A percentile compares a stretch with the other conserved stretches of the same genome.
These are phyloP conservation scores for Acropora yongei DNA, from an alignment of 64 coral and sea anemone species.

Conservation along the genomic window DNA sequence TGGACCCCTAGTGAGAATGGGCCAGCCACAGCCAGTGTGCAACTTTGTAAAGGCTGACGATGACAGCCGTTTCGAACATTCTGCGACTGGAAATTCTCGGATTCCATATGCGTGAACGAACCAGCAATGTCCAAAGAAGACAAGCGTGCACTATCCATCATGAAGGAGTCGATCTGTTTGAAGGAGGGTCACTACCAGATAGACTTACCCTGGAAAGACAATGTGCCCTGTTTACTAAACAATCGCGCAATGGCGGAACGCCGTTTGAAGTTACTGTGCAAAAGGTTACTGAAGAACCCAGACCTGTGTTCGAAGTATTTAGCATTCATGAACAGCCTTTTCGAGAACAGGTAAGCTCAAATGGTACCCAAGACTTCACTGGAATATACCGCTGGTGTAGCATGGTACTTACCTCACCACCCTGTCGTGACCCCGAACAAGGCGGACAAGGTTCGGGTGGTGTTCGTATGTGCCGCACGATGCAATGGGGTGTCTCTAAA, in stretches of 20 bases:
- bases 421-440: slow-evolving; percentile 62
- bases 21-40: background rate
- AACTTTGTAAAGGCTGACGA: slow-evolving; percentile 31
- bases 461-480: slow-evolving; percentile 53
- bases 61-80: slow-evolving; percentile 36
- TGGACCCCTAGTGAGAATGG: slow-evolving; percentile 21
- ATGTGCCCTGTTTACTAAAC: slow-evolving; percentile 28
- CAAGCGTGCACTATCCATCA: slow-evolving; percentile 25
- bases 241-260: slow-evolving; percentile 40
- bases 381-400: no score
- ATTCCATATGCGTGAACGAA: background rate
- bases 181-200: slow-evolving; percentile 55
- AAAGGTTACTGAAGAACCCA: slow-evolving; percentile 19
- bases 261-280: slow-evolving; percentile 11
- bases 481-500: slow-evolving; percentile 13
- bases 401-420: slow-evolving; percentile 43
- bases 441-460: slow-evolving; percentile 57
- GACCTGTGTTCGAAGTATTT: slow-evolving; percentile 39
- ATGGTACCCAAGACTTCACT: background rate
- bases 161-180: slow-evolving; percentile 19
- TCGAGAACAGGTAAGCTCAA: slow-evolving; percentile 37
- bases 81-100: slow-evolving; percentile 59
- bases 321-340: slow-evolving; percentile 5
- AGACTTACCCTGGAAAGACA: slow-evolving; percentile 32
- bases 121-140: slow-evolving; percentile 57